Evolutionary conservation across 2,797 vertebrate species (phyloP), one percentile per base, ranked within the genome.

Genomic region (Myotis pilosus): DNA sequence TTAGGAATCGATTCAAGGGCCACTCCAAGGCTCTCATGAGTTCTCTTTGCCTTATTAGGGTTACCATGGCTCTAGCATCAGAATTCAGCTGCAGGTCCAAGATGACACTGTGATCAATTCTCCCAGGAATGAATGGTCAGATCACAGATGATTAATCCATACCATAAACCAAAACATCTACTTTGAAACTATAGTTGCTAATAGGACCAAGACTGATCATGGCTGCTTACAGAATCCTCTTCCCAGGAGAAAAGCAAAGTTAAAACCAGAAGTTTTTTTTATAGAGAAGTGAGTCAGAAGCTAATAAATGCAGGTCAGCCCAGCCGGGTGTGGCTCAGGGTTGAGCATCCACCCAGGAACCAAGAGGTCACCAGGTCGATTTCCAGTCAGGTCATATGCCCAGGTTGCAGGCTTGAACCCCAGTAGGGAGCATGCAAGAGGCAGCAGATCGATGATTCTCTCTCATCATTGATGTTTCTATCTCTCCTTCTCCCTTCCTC

Each of bases 231-330:
- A 76, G 75, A 89, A 76, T 55, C 71, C 36, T 93, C 47, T 91
- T 66, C 17, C 28, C 66, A 87, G 44, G 12, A 95, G 49, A 68
- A n/a, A 85, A 92, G 85, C 38, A 84, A 91, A 60, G 55, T 81
- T 91, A 81, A 85, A 74, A 71, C 64, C 75, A 68, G 41, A 38
- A 81, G 60, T 68, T 94, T 75, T 75, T 60, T 88, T 62, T 62
- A 88, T 28, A 30, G 41, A 94, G 41, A 69, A 36, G 47, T 74
- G 85, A 82, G 38, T 78, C n/a, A 62, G 68, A 85, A 74, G 5
- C n/a, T 76, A 89, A 47, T 60, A 17, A 69, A 33, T 72, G 30
- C 47, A 66, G 8, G 10, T 78, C 5, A 15, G 1, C 57, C 57
- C 57, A 60, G 57, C 57, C 11, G 12, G 57, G 11, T 28, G 11